These are phyloP conservation scores for Crypturellus tataupa DNA, from an alignment of 2,797 vertebrate genomes.

Conservation along the genomic window DNA sequence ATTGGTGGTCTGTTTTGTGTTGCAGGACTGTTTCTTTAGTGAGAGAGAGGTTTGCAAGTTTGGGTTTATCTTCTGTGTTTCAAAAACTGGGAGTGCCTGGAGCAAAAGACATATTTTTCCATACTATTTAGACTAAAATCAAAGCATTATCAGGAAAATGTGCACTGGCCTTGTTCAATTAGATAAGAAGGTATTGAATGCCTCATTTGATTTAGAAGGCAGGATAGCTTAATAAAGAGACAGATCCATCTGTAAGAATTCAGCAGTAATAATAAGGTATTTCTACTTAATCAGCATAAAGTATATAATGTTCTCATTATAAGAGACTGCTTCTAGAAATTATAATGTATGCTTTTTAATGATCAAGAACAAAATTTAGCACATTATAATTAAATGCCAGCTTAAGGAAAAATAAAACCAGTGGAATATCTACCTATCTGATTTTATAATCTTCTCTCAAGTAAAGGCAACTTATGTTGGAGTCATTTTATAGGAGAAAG, in stretches of 20 bases:
- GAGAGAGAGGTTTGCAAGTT: neutral
- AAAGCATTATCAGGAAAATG: neutral
- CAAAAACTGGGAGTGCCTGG: neutral
- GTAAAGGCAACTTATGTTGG: neutral
- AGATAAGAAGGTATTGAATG: neutral
- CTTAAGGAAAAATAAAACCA: neutral
- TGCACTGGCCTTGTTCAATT: neutral
- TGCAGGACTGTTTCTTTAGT: neutral
- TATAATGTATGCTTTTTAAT: neutral
- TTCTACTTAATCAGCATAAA: neutral
- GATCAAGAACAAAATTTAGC: neutral
- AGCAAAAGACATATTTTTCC: neutral
- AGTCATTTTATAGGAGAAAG: neutral
- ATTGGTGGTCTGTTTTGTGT: neutral
- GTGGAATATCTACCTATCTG: neutral
- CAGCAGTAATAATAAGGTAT: neutral
- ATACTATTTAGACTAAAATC: neutral
- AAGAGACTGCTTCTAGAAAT: neutral
- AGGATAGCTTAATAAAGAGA: neutral
- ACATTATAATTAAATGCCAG: neutral
- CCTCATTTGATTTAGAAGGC: constrained; percentile 12
- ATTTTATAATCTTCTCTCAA: neutral
- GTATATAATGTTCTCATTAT: neutral
- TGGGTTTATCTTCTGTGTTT: neutral
- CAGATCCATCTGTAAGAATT: neutral